These are phyloP conservation scores for Anguilla rostrata DNA, from an alignment of 2,113 vertebrate species.

Conservation along the genomic window DNA sequence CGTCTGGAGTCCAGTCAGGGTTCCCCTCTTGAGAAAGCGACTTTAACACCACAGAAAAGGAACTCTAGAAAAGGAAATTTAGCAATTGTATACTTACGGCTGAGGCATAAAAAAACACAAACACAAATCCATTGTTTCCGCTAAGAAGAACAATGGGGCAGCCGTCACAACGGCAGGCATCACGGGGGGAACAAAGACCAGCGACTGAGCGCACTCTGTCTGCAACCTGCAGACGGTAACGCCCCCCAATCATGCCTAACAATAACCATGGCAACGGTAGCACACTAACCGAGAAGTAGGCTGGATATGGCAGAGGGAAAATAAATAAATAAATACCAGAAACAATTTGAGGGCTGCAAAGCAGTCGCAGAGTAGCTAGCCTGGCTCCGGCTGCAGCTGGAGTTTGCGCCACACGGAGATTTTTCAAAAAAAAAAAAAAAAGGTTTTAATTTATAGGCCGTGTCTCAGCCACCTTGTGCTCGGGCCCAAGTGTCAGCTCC, in stretches of 20 bases:
- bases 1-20: not conserved
- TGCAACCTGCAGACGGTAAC: slow-evolving; percentile 11
- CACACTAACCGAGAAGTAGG: slow-evolving; percentile 11
- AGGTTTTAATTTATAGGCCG: slow-evolving; percentile 19
- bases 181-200: not conserved
- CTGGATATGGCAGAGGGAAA: not conserved
- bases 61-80: not conserved
- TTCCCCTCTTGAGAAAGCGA: not conserved
- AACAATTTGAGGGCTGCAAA: not conserved
- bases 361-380: not conserved
- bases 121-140: not conserved
- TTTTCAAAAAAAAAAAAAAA: not conserved
- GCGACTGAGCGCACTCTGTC: not conserved
- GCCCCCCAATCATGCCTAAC: slow-evolving; percentile 30
- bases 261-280: slow-evolving; percentile 63
- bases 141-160: not conserved
- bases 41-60: not conserved
- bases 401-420: not conserved
- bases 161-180: too few species aligned
- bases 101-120: not conserved
- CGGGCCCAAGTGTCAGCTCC: not conserved
- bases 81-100: not conserved
- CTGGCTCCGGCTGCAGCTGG: not conserved
- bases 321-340: not conserved
- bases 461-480: slow-evolving; percentile 6